Evolutionary conservation across 2,888 invertebrate species (phyloP), one percentile per base, ranked within the genome.

Genomic region (Serrognathus titanus): DNA sequence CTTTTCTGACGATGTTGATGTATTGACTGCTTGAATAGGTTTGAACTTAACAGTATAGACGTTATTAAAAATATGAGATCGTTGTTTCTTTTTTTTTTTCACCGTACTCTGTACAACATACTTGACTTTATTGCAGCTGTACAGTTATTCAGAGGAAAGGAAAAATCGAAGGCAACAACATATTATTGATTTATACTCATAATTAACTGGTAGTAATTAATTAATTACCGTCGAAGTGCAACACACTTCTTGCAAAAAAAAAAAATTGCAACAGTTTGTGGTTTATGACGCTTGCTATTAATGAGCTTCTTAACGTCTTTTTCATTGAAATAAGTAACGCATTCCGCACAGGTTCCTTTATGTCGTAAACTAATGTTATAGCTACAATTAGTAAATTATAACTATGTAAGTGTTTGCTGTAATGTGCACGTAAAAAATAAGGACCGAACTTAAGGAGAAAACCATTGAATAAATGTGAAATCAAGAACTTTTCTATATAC

Each of bases 21-120:
- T 54, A 58, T 53, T 51, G 58, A 58, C 57, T 53, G 49, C 20
- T 12, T 57, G 57, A 53, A 57, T 57, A 57, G 58, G 46, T 50
- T 49, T 54, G 58, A 58, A 58, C 54, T 58, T 58, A 58, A 58
- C 58, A 58, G 58, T 58, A 58, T 51, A 58, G 40, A n/a, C 16
- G 43, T 16, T 11, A 9, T 13, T 43, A 43, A 43, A 43, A 43
- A 43, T 11, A 5, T 43, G 16, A 16, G n/a, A 4, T 43, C 16
- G 6, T 43, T 38, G 12, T 49, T 41, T 43, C 40, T 54, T 43
- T 4, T 24, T 20, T 4, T 20, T 24, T 24, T 3, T 5, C 24
- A 31, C 7, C 24, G 24, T 3, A 31, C 24, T 31, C 53, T 52
- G 43, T 45, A 52, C 36, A 13, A 36, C 46, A 36, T 45, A 43